Base-by-base conservation (phyloP, 2,888 invertebrate genomes). In the Drosophila cracens region DNA sequence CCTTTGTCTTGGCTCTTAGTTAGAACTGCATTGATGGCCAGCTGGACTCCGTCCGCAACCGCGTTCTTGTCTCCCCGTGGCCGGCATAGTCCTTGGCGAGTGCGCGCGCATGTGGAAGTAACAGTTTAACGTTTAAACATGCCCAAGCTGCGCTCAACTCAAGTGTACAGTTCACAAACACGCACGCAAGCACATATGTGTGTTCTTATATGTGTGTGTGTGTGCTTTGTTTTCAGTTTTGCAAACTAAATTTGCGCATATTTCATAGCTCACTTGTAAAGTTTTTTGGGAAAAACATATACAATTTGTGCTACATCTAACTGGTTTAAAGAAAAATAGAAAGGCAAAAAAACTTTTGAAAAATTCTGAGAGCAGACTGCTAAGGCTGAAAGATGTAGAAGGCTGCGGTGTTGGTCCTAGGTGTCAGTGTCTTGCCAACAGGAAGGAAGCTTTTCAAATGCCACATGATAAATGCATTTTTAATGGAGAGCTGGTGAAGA, bases 391-490 rank as follows among this genome's bases (percentile, higher is more conserved):
- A 58, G 57, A 65, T 58, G 25, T 51, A 27, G 54, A 33, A 68
- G 79, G 51, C 73, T 59, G 61, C 38, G 63, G 67, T 65, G 59
- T 40, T 65, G 75, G 76, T 67, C 78, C 76, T 69, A 82, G 78
- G 82, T 83, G 81, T 81, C 83, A 78, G 82, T 68, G 67, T 83
- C 67, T 74, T 82, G 78, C 78, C 82, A 76, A 80, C 82, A 79
- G 89, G 87, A 87, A 84, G 89, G 87, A 89, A 85, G 89, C 85
- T 87, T 84, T 85, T 89, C 82, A 85, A 85, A 85, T 84, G 84
- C 89, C 85, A 85, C 89, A 85, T 85, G 85, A 85, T 85, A 85
- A 85, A 85, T 85, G 85, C 85, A 89, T 85, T 85, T 85, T 85
- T 85, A 85, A 85, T 85, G 85, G 89, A 89, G 80, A 76, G 64